phyloP scores from a whole-genome alignment of 2,888 invertebrate species.

The Cheilosia pagana region DNA sequence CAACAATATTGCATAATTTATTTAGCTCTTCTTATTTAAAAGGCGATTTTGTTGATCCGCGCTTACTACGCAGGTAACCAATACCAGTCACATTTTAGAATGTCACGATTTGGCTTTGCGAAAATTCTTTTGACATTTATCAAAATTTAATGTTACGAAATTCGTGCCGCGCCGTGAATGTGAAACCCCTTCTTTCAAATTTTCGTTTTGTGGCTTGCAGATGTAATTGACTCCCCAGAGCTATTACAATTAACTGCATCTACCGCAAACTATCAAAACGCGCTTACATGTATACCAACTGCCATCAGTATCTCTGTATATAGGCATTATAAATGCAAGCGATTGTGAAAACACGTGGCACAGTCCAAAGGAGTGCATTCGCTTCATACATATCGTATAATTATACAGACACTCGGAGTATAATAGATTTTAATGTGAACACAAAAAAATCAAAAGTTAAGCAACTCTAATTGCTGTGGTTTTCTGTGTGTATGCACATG shows the following conservation, averaged over 20 bases:
- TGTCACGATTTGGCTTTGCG: too few relatives aligned
- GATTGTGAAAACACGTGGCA: slow-evolving; percentile 10
- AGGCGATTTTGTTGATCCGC: too few relatives aligned
- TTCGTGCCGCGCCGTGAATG: neutral
- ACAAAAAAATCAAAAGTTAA: slow-evolving; percentile 31
- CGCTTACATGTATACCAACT: neutral
- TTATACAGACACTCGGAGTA: slow-evolving; percentile 4
- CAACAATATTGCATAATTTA: too few relatives aligned
- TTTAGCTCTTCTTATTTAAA: too few relatives aligned
- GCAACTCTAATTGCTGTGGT: slow-evolving; percentile 50
- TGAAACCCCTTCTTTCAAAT: neutral
- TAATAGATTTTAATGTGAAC: slow-evolving; percentile 14
- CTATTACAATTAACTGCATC: slow-evolving; percentile 10
- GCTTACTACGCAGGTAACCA: too few relatives aligned
- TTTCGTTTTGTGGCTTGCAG: neutral
- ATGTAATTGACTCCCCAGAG: slow-evolving; percentile 14
- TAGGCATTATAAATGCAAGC: neutral
- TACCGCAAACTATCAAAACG: slow-evolving; percentile 20
- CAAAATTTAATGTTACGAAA: neutral
- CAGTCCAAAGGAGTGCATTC: neutral
- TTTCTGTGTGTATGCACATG: slow-evolving; percentile 15
- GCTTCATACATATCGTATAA: slow-evolving; percentile 8
- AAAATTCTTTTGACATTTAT: too few relatives aligned
- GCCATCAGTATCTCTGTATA: neutral
- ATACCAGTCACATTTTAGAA: too few relatives aligned